Base-by-base conservation (phyloP, 2,888 invertebrate species). In the Xylota sylvarum region DNA sequence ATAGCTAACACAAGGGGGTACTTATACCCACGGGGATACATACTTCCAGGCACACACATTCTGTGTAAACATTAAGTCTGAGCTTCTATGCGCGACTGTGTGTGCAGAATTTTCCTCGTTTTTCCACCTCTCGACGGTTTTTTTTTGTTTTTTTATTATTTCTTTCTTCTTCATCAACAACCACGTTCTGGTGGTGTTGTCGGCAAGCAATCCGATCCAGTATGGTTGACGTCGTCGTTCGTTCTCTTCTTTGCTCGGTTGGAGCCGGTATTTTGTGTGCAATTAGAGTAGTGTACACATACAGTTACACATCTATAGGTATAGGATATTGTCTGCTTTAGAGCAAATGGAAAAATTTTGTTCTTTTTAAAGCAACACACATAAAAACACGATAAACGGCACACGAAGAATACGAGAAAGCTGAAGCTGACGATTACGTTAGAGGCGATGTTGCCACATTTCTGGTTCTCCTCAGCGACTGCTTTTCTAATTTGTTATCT, bases 231-330 rank as follows among this genome's bases (percentile, higher is more conserved):
- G 46, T 65, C 17, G 46, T 56, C 40, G 58, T 37, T 77, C 14
- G 48, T 58, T 50, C 32, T 69, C 60, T 32, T 56, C 76, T 56
- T 27, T 76, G 12, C 37, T 69, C 17, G 17, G 37, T n/a, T 77
- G 60, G 60, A 77, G 67, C 67, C 77, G 67, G 77, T 77, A 77
- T 77, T 69, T 67, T 69, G 19, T 77, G 64, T 77, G 58, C 77
- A 77, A 77, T 77, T 77, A 69, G 58, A 77, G 77, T 67, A 23
- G 40, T 27, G 10, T 40, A 40, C 50, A 2, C 27, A 77, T 6
- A 77, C 32, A 40, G 50, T 17, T 14, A 27, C 19, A 56, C 32
- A 32, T 10, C 3, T 17, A 35, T 48, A 64, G 2, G 14, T 7
- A 27, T 52, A 23, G 30, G 27, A 40, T 17, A 56, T 14, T 27